These are phyloP conservation scores for Oncorhynchus kisutch DNA, from an alignment of 2,113 vertebrate species.

Conservation along the genomic window DNA sequence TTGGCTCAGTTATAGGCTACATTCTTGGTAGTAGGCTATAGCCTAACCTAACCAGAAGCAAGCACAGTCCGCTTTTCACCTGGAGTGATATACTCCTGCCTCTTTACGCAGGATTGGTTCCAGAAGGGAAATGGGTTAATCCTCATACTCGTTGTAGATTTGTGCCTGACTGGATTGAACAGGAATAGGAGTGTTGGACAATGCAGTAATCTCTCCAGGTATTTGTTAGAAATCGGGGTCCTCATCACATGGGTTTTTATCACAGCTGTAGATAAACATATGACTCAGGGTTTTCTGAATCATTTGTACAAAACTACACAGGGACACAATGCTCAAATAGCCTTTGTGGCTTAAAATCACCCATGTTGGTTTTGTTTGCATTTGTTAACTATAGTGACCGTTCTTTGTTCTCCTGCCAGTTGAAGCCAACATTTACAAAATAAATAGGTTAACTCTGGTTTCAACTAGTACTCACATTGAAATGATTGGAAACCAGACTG, in stretches of 20 bases:
- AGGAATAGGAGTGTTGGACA: constrained; percentile 55
- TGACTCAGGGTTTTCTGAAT: background rate
- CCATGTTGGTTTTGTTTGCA: background rate
- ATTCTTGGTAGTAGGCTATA: background rate
- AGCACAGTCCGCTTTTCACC: constrained; percentile 43
- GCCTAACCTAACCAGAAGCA: constrained; percentile 7
- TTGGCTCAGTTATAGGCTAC: background rate
- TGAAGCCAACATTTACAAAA: background rate
- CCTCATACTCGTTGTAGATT: constrained; percentile 58
- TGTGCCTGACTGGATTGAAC: constrained; percentile 70
- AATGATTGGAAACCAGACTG: background rate
- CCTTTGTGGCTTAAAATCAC: background rate
- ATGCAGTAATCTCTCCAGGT: constrained; percentile 56
- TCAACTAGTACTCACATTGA: background rate
- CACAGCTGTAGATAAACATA: background rate
- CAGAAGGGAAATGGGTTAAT: constrained; percentile 62
- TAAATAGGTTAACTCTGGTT: no score
- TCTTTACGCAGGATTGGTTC: constrained; percentile 47
- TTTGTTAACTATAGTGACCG: background rate
- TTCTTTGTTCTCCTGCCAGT: background rate
- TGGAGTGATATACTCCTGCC: constrained; percentile 49
- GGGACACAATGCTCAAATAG: background rate
- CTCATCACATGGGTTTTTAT: background rate
- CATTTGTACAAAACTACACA: background rate
- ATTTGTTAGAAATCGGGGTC: constrained; percentile 4